A percentile compares a stretch with the other conserved stretches of the same genome.
Evolutionary conservation across 2,797 vertebrate species (phyloP).

Genomic region (Phoxinus dragarum): DNA sequence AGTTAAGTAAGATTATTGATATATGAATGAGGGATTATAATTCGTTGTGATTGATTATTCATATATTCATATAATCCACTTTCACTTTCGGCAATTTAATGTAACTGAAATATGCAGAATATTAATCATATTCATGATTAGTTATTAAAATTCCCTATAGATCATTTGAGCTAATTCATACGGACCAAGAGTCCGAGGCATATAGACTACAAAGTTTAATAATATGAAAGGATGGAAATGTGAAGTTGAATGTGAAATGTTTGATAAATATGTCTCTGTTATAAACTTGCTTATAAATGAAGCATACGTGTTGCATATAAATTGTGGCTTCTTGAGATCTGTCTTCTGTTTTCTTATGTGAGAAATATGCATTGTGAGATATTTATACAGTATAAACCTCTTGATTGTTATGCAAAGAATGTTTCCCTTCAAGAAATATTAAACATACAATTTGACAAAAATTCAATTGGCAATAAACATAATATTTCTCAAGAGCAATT

Average conservation of each 20-base stretch:
- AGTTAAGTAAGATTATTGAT: too few relatives aligned
- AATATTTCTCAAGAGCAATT: too few relatives aligned
- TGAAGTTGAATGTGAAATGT: neutral
- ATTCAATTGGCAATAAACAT: neutral
- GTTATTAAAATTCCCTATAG: too few relatives aligned
- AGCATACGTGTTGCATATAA: neutral
- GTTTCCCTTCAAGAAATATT: neutral
- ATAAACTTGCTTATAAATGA: neutral
- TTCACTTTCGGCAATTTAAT: too few relatives aligned
- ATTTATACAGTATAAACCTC: neutral
- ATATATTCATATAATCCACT: too few relatives aligned
- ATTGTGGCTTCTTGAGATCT: neutral
- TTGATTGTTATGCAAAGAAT: neutral
- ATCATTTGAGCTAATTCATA: too few relatives aligned
- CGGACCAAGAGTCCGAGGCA: too few relatives aligned
- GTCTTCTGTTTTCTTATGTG: neutral
- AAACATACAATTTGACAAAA: neutral
- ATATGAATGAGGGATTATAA: too few relatives aligned
- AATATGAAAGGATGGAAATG: neutral
- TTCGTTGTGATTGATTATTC: too few relatives aligned
- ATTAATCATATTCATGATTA: too few relatives aligned
- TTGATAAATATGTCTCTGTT: neutral
- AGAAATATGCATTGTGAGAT: neutral
- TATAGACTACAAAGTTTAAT: slow-evolving; percentile 3
- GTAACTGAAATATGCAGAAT: too few relatives aligned